Base-by-base conservation (phyloP, 2,113 vertebrate genomes). In the Bubo bubo region DNA sequence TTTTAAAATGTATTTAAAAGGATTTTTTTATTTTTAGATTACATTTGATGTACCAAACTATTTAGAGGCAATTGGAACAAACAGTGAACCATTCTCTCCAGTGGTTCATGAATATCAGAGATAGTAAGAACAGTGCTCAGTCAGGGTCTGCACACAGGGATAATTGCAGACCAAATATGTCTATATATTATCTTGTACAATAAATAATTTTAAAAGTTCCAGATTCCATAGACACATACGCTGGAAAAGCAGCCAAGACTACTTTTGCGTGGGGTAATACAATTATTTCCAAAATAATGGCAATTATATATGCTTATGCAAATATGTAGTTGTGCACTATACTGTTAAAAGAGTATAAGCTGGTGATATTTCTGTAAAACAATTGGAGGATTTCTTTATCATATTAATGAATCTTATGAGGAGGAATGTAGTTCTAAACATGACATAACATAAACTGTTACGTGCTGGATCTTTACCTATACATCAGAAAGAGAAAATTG, bases 1-100 rank as follows among this genome's bases (percentile, higher is more conserved):
- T 58, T 68, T 17, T 28, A 55, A 97, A 76, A 79, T 18, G 26
- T 59, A 34, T 63, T 82, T 37, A 6, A 81, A 91, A 50, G 19
- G 6, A 5, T 10, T 67, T 37, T 75, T 49, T 62, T 26, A 37
- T 93, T 53, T 26, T 47, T 47, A 74, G 12, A 45, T 37, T 77
- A 34, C 6, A 62, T 60, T 45, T 92, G 17, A 45, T 95, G 10
- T 39, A 71, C 24, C 45, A 88, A 94, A 81, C 8, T 88, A 77
- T 88, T 96, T 86, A 93, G 76, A 95, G 43, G 30, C 37, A 97
- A 79, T 43, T 71, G 52, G 75, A 52, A 71, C 20, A 91, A 77
- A 55, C 20, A 83, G 8, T 89, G 85, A 93, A 85, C 14, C 37
- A 28, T 92, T 88, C n/a, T 74, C 70, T 66, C 23, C 13, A 41